A percentile compares a stretch with the other conserved stretches of the same genome.
Conservation (phyloP, 2,888 invertebrate species). For the Drosophila birchii region DNA sequence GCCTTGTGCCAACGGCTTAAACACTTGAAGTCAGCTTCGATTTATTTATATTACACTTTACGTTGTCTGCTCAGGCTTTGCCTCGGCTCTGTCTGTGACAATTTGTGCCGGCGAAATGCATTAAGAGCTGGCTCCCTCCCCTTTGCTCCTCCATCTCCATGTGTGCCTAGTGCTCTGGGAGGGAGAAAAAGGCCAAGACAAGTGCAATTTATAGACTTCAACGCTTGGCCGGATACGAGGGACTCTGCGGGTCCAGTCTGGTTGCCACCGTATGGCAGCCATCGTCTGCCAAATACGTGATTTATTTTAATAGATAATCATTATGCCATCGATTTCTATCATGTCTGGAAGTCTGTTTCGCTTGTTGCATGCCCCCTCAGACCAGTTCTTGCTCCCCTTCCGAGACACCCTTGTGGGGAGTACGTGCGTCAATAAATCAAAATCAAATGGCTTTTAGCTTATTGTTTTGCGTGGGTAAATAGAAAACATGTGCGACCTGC, state of each 20-base stretch:
- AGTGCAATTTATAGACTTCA: conserved; percentile 79
- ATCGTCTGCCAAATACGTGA: conserved; percentile 75
- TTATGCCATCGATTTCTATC: conserved; percentile 80
- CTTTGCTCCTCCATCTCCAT: no score
- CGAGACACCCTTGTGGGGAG: neutral
- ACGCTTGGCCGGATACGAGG: conserved; percentile 54
- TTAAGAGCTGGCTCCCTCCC: conserved; percentile 9
- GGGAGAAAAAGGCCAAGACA: conserved; percentile 18
- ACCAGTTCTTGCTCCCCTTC: neutral
- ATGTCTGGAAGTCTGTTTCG: conserved; percentile 59
- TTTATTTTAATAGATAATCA: conserved; percentile 83
- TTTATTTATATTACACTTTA: conserved; percentile 76
- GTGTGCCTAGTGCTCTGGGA: neutral
- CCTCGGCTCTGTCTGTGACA: conserved; percentile 43
- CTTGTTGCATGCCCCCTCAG: conserved; percentile 61
- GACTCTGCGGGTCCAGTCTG: conserved; percentile 18
- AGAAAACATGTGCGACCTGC: conserved; percentile 40
- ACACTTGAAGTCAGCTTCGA: conserved; percentile 77
- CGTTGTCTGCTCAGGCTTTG: conserved; percentile 55
- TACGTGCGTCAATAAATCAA: conserved; percentile 78
- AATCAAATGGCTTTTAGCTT: conserved; percentile 76
- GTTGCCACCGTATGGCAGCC: conserved; percentile 32
- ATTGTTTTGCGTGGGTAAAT: conserved; percentile 66
- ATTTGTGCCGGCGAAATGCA: conserved; percentile 41
- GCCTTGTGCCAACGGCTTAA: conserved; percentile 76